phyloP scores from a whole-genome alignment of 2,797 vertebrate species.

The Peromyscus attwateri region DNA sequence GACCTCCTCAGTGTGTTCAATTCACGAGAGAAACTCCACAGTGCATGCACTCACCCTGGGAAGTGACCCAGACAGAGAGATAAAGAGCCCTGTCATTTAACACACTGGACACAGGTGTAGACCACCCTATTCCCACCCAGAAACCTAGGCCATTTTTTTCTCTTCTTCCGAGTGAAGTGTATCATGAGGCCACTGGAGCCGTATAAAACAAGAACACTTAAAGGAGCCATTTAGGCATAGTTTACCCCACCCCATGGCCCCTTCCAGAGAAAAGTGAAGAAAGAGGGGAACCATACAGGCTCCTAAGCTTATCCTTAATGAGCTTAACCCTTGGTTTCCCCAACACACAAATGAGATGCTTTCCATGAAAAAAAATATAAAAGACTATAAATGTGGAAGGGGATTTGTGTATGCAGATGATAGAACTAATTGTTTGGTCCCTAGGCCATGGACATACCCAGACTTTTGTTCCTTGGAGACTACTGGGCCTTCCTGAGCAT shows the following conservation, averaged over 20 bases:
- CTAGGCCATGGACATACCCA: neutral
- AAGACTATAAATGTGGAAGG: neutral
- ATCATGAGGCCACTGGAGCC: neutral
- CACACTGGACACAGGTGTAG: rapidly evolving
- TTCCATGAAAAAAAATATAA: neutral
- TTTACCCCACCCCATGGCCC: neutral
- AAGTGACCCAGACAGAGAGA: neutral
- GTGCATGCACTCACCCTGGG: neutral
- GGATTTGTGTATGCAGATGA: neutral
- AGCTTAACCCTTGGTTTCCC: neutral
- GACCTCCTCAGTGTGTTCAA: neutral
- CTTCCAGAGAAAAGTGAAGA: neutral
- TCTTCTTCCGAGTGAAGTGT: neutral
- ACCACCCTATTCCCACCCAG: neutral
- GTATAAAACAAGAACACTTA: neutral
- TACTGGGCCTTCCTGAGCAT: neutral
- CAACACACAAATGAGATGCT: neutral
- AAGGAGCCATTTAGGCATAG: neutral
- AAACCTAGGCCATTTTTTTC: neutral
- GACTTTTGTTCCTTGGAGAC: neutral
- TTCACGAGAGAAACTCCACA: neutral
- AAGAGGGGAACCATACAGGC: too few species aligned
- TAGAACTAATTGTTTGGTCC: neutral
- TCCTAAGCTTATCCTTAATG: neutral
- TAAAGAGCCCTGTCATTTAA: neutral